Evolutionary conservation across 2,888 invertebrate species (phyloP).

Genomic region (Mayetiola destructor): DNA sequence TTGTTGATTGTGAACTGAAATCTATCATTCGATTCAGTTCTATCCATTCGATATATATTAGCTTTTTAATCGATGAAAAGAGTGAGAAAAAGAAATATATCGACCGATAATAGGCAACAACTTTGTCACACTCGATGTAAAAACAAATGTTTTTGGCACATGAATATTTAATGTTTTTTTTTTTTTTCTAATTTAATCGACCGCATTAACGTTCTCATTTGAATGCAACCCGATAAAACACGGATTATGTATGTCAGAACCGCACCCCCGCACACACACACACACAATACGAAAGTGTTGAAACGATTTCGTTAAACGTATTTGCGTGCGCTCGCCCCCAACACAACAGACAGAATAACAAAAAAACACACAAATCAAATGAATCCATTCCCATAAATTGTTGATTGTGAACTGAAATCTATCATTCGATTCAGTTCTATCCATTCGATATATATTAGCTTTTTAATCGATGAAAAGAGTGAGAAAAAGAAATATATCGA

Average conservation of each 20-base stretch:
- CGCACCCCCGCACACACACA: too few species aligned
- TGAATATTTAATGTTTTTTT: neutral
- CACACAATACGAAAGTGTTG: too few species aligned
- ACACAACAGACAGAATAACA: too few species aligned
- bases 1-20: neutral
- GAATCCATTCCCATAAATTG: neutral
- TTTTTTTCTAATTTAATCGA: neutral
- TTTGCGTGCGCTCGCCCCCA: too few species aligned
- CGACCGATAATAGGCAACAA: neutral
- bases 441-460: neutral
- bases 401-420: neutral
- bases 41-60: neutral
- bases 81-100: neutral
- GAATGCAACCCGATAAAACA: too few species aligned
- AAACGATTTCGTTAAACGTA: too few species aligned
- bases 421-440: neutral
- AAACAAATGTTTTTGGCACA: neutral
- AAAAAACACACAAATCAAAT: neutral
- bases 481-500: neutral
- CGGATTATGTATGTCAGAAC: too few species aligned
- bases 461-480: neutral
- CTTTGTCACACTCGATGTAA: neutral
- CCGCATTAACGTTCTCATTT: neutral
- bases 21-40: neutral
- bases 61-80: neutral